These are phyloP conservation scores for Penaeus indicus DNA, from an alignment of 1,140 invertebrate genomes.

Conservation along the genomic window DNA sequence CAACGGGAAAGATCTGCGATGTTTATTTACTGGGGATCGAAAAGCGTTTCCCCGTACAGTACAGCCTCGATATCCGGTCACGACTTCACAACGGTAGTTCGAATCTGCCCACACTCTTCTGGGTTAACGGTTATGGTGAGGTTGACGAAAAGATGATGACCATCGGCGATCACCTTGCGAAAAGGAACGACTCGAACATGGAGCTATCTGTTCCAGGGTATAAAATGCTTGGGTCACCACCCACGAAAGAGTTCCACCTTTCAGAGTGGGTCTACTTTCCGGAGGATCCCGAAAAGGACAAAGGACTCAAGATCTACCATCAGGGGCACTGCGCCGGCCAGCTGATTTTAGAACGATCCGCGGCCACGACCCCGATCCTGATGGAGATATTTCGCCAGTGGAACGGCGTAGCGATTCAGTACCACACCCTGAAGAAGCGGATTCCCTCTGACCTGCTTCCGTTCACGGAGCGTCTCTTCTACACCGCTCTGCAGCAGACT, in stretches of 20 bases:
- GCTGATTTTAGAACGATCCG: conserved; percentile 22
- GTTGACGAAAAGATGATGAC: conserved; percentile 19
- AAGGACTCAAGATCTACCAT: conserved; percentile 26
- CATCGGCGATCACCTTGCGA: background rate
- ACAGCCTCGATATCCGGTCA: conserved; percentile 55
- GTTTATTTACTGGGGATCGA: conserved; percentile 51
- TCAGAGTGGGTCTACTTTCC: too few species aligned
- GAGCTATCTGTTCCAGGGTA: too few species aligned
- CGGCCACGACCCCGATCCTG: background rate
- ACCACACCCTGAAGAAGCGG: conserved; percentile 31
- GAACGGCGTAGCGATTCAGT: conserved; percentile 58
- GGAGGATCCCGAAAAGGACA: too few species aligned
- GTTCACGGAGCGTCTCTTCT: conserved; percentile 44
- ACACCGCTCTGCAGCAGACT: background rate
- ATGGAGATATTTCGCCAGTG: conserved; percentile 58
- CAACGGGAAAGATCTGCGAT: conserved; percentile 39
- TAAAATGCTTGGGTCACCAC: too few species aligned
- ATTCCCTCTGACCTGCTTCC: conserved; percentile 34
- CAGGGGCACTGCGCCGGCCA: background rate
- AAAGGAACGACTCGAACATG: conserved; percentile 21
- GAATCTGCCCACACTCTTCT: conserved; percentile 54
- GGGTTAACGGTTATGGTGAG: conserved; percentile 17
- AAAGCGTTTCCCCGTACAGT: conserved; percentile 48
- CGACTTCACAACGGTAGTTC: conserved; percentile 57
- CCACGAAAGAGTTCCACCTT: too few species aligned